Conservation (phyloP, 2,113 vertebrate genomes). For the Phrynosoma blainvillii region DNA sequence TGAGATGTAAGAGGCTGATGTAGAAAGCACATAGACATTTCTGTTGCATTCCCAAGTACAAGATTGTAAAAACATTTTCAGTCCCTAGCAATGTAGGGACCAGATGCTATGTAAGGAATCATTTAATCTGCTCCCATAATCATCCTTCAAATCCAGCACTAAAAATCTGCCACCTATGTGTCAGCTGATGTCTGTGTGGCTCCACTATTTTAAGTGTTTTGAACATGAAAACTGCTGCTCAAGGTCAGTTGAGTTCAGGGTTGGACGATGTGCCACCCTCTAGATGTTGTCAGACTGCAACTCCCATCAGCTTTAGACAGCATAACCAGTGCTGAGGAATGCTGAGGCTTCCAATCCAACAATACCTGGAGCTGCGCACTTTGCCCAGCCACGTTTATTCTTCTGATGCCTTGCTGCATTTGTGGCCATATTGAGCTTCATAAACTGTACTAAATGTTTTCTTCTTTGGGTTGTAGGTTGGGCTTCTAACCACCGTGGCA, state of each 20-base stretch:
- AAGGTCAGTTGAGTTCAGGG: too few species aligned
- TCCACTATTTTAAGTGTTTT: not conserved
- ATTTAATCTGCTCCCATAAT: conserved; percentile 15
- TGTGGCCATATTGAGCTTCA: not conserved
- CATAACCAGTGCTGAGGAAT: too few species aligned
- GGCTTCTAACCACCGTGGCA: conserved; percentile 92
- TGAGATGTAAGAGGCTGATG: not conserved
- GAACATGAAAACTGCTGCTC: too few species aligned
- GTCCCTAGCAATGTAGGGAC: not conserved
- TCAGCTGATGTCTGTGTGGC: not conserved
- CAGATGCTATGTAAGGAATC: conserved; percentile 3
- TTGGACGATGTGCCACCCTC: too few species aligned
- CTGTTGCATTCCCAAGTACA: not conserved
- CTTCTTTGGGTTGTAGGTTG: conserved; percentile 82
- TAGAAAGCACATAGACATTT: not conserved
- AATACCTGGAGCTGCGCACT: too few species aligned
- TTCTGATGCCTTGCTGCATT: not conserved
- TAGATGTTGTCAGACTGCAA: too few species aligned
- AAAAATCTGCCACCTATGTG: not conserved
- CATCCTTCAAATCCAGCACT: not conserved
- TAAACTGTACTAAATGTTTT: not conserved
- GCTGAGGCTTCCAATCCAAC: too few species aligned
- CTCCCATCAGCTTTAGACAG: too few species aligned
- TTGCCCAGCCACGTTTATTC: too few species aligned
- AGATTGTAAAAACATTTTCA: not conserved